Base-by-base conservation (phyloP, 2,888 invertebrate species). In the Tenthredo amoena region DNA sequence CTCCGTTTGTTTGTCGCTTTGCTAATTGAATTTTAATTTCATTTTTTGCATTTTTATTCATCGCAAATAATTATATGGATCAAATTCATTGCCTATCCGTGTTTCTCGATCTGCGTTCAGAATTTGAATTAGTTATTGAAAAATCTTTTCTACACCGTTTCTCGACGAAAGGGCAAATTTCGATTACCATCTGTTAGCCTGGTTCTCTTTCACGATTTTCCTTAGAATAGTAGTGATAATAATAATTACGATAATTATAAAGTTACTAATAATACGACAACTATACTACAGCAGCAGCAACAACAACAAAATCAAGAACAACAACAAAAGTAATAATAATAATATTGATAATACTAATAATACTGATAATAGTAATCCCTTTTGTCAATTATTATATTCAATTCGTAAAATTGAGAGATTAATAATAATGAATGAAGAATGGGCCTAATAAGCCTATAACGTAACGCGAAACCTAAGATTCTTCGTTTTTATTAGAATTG, bases 371-470 rank as follows among this genome's bases (percentile, higher is more conserved):
- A 81, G 79, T 81, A 86, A 87, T 87, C 89, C 89, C 87, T 88
- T 89, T 89, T 87, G 90, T 89, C 89, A 89, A 90, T 90, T 90
- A 90, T 85, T 86, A 88, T 86, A 34, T 37, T 18, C 62, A 62
- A 81, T 81, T 21, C 40, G 62, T 62, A 62, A 58, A 81, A 15
- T 81, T 81, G 37, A 40, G 37, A 81, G 62, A 62, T 81, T 81
- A 50, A 7, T n/a, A n/a, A 72, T 21, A 72, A 9, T 26, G 43
- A 72, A 72, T n/a, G 5, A 37, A 37, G 31, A 31, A 81, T 81
- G 26, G 58, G 58, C 79, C 58, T 62, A 40, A 81, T 81, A 2
- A 40, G 21, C 21, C 10, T 21, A 21, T 43, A 43, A 1, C 12
- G 12, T 21, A 26, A 74, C 31, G 26, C 26, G 26, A 74, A 43